Evolutionary conservation across 1,140 invertebrate species (phyloP), one percentile per base, ranked within the genome.

Genomic region (Diorhabda sublineata): DNA sequence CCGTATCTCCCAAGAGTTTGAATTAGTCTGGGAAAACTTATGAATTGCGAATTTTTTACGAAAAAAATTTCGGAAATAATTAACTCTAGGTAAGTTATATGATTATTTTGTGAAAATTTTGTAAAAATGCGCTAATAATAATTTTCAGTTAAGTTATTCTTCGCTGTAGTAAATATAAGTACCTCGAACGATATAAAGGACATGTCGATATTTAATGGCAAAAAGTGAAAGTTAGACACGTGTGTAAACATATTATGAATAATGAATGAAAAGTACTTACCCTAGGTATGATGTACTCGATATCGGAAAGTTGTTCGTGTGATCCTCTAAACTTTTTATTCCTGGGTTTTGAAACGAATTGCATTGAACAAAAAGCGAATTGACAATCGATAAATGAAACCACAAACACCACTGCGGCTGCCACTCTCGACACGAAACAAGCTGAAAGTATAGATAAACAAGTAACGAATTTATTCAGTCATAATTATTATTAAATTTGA

Each of bases 241-340:
- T 26, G 26, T 2, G 26, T 26, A 11, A 11, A 26, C 26, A 26
- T 26, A 52, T 3, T 52, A 52, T 8, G 47, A 60, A 60, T 4
- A n/a, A 60, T 60, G 7, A 2, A 65, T 26, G 26, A 66, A 8
- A 64, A 63, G 26, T 43, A 71, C 81, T 81, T 80, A 84, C 83
- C 78, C 82, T 82, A 43, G 83, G 83, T 68, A 84, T 81, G 57
- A 84, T 83, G 74, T 84, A 84, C 70, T 84, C 83, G 58, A 82
- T 82, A 73, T 84, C 83, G 9, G 82, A 80, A 9, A 82, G 76
- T 69, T 81, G 80, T 65, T 84, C 83, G 68, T 82, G 80, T 45
- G 79, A 81, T 57, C 74, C 74, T 42, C 75, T 73, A 59, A 71
- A 62, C 67, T 76, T 71, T 66, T 67, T 74, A 60, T 75, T 75